Evolutionary conservation across 1,140 invertebrate genomes (phyloP), one percentile per base, ranked within the genome.

Genomic region (Drosophila orena): DNA sequence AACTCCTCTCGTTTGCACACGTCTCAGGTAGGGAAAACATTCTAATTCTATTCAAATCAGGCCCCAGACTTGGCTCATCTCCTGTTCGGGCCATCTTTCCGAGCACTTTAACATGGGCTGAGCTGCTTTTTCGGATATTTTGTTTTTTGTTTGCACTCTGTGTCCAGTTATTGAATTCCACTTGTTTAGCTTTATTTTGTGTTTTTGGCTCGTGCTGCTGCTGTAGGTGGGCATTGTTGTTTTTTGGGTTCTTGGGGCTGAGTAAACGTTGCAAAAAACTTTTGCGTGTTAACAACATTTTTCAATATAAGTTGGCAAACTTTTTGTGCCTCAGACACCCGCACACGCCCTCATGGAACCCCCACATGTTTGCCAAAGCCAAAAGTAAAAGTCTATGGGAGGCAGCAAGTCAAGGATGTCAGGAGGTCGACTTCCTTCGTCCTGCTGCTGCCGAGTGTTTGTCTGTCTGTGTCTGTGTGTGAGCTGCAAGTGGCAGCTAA

Each of bases 231-330:
- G 27, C 30, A 49, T 43, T 74, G 46, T 46, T 77, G 70, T 20
- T 77, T 64, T 61, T 75, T 62, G 71, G 60, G 70, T 20, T 77
- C 60, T 61, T 75, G 69, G 71, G 60, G 54, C 79, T 89, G 83
- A 77, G 84, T 86, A 86, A 86, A 86, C 81, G 81, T 86, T 88
- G 83, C 83, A 71, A 85, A 75, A 86, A 86, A 88, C 61, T 88
- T 88, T 88, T 88, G 76, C 83, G 83, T 88, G 83, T 88, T 88
- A 88, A 88, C 83, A 88, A 88, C 84, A 89, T 88, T 88, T 88
- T 88, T 88, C 83, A 88, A 88, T 88, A 88, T 88, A 88, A 88
- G 83, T 88, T 88, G 81, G 84, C 65, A 89, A 88, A 88, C 84
- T 88, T 88, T 88, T 79, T 74, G 72, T 54, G 62, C 79, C 75